Base-by-base conservation (phyloP, 35 echinoderm and acorn worm species). In the Ptychodera flava region DNA sequence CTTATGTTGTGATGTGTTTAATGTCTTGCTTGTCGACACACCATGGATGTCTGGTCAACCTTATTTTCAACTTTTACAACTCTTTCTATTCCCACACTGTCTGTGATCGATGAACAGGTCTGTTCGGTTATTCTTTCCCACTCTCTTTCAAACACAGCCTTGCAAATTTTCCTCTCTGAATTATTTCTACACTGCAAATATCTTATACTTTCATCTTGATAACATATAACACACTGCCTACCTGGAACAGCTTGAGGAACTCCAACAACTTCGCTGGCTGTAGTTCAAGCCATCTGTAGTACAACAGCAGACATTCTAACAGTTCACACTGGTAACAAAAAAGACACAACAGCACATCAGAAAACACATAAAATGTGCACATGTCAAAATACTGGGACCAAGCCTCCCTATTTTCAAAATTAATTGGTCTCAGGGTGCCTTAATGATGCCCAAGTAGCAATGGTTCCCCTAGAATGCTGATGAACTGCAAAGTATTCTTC, bases 191-290 rank as follows among this genome's bases (percentile, higher is more conserved):
- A n/a, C n/a, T n/a, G n/a, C n/a, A n/a, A n/a, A n/a, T n/a, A n/a
- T n/a, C n/a, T n/a, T n/a, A n/a, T n/a, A n/a, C n/a, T n/a, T n/a
- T n/a, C n/a, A n/a, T n/a, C n/a, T n/a, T n/a, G n/a, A n/a, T n/a
- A n/a, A n/a, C n/a, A n/a, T n/a, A n/a, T n/a, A n/a, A n/a, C n/a
- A n/a, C n/a, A n/a, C n/a, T n/a, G 0, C 37, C 82, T 91, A 99
- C 96, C 88, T 99, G 93, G 32, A 99, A 99, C 12, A 99, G 78
- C 30, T 92, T 92, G 1, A 90, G 84, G 27, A 99, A 64, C 22
- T 81, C 84, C 33, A 91, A 32, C 15, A 99, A 85, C 35, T 92
- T 85, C 27, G 88, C 82, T 6, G 85, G 79, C 32, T 92, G 88
- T 30, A 89, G 80, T 27, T 92, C 86, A 31, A 87, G 86, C n/a